phyloP scores from a whole-genome alignment of 2,888 invertebrate genomes.

The Schizaphis graminum region DNA sequence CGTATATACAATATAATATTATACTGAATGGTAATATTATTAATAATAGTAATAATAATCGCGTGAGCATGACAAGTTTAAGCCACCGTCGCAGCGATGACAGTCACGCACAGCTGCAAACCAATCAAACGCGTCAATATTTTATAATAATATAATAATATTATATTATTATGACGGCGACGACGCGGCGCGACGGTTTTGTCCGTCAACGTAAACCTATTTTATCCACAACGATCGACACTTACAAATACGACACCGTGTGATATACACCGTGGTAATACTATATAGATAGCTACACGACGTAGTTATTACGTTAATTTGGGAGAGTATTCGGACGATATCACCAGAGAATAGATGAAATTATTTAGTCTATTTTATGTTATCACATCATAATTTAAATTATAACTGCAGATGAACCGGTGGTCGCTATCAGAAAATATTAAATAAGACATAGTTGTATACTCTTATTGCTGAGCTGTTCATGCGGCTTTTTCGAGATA shows the following conservation, averaged over 20 bases:
- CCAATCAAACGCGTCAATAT: neutral
- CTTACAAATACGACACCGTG: neutral
- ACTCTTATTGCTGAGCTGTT: neutral
- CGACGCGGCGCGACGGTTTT: neutral
- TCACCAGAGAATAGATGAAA: too few species aligned
- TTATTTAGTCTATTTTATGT: too few species aligned
- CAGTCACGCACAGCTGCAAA: neutral
- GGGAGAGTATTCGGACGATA: too few species aligned
- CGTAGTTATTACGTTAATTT: too few species aligned
- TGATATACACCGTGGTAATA: neutral
- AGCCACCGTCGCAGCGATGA: neutral
- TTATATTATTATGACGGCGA: neutral
- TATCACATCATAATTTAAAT: neutral
- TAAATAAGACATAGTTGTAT: neutral
- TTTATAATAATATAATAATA: neutral
- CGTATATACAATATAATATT: neutral
- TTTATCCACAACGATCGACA: neutral
- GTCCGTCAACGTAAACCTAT: neutral
- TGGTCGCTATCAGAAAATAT: neutral
- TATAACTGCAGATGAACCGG: neutral
- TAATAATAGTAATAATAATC: conserved; percentile 14
- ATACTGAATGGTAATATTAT: neutral
- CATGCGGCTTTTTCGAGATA: neutral
- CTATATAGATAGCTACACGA: too few species aligned
- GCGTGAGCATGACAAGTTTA: conserved; percentile 13